A percentile compares a stretch with the other conserved stretches of the same genome.
These are phyloP conservation scores for Phalacrocorax carbo DNA, from an alignment of 2,113 vertebrate species.

Conservation along the genomic window DNA sequence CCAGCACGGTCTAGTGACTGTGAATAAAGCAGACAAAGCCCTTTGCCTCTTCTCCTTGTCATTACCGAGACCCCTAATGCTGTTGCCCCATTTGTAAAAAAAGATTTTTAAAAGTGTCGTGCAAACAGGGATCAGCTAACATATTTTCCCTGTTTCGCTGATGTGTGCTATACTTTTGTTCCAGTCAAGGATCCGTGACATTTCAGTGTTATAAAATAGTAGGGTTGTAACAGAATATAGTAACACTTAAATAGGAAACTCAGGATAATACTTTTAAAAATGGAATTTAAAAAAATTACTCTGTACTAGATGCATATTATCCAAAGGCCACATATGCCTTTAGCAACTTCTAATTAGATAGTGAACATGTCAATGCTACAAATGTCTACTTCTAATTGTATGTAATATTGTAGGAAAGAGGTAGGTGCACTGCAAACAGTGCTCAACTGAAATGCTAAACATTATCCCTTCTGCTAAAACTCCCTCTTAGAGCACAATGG, in stretches of 20 bases:
- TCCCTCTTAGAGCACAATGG: constrained; percentile 36
- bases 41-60: neutral
- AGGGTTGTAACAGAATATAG: neutral
- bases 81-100: neutral
- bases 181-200: neutral
- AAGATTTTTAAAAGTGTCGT: fast-evolving
- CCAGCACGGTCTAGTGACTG: neutral
- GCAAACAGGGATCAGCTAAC: neutral
- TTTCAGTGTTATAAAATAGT: neutral
- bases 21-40: neutral
- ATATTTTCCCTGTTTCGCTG: neutral
- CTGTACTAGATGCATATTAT: neutral
- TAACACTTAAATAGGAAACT: neutral
- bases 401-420: neutral
- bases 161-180: neutral
- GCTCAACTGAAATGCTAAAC: constrained; percentile 31
- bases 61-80: neutral
- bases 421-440: neutral
- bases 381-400: constrained; percentile 30
- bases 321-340: neutral
- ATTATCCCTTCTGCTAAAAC: constrained; percentile 39
- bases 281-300: constrained; percentile 11
- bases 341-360: constrained; percentile 13
- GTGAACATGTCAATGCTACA: neutral
- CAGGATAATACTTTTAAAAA: neutral